Conservation (phyloP, 2,797 vertebrate genomes). For the Molothrus ater region DNA sequence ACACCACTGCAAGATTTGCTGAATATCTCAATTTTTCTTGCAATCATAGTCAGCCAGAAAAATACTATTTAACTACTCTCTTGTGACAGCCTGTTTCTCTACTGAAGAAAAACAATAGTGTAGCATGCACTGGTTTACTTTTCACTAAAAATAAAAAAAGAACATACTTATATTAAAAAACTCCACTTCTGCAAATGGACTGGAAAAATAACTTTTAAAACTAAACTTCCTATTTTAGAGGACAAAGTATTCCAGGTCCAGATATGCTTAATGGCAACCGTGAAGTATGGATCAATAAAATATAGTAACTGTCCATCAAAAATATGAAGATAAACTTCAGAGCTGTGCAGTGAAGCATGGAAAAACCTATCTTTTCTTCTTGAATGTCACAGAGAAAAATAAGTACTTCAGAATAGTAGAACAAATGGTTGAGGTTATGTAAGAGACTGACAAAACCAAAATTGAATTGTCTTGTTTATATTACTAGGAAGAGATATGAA, state of each 20-base stretch:
- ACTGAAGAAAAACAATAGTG: neutral
- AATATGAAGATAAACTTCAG: neutral
- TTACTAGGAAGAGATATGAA: neutral
- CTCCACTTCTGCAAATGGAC: neutral
- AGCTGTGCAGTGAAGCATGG: neutral
- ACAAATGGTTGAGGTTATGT: neutral
- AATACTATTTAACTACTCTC: neutral
- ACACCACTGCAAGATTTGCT: neutral
- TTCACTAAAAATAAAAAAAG: neutral
- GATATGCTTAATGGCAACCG: neutral
- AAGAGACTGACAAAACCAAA: neutral
- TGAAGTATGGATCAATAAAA: conserved; percentile 8
- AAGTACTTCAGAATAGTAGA: neutral
- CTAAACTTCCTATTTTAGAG: neutral
- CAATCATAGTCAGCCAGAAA: neutral
- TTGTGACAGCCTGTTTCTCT: neutral
- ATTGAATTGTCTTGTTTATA: neutral
- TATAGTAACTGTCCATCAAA: neutral
- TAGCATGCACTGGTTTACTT: neutral
- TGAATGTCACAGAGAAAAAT: neutral
- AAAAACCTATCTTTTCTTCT: neutral
- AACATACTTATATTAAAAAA: neutral
- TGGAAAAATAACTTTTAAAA: neutral
- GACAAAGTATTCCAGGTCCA: neutral
- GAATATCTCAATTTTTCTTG: neutral